These are phyloP conservation scores for Vidua chalybeata DNA, from an alignment of 2,113 vertebrate species.

Conservation along the genomic window DNA sequence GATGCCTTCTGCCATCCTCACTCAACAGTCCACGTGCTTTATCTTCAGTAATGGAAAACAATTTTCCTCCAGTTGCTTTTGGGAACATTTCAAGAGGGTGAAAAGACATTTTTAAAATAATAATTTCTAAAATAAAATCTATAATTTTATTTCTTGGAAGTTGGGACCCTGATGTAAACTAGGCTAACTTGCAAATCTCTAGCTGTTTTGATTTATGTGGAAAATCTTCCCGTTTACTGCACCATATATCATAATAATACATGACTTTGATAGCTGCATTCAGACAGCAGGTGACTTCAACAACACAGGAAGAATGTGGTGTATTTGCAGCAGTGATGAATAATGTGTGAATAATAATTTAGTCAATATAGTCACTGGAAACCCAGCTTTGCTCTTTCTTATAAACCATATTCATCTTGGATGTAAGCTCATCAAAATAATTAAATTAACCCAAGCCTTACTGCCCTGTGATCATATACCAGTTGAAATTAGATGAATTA, in stretches of 20 bases:
- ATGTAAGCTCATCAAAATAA: background rate
- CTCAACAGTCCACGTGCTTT: background rate
- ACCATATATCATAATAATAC: background rate
- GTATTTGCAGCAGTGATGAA: background rate
- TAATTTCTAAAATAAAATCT: background rate
- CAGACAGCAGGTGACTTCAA: conserved; percentile 1
- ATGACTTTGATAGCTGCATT: background rate
- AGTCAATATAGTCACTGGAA: background rate
- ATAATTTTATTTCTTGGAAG: conserved; percentile 14
- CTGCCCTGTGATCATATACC: background rate
- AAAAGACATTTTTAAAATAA: background rate
- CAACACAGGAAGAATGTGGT: background rate
- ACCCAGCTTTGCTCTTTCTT: background rate
- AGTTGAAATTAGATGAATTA: background rate
- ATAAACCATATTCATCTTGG: background rate
- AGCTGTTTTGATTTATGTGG: conserved; percentile 29
- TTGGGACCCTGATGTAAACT: background rate
- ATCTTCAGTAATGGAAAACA: background rate
- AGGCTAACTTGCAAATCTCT: background rate
- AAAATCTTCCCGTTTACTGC: background rate
- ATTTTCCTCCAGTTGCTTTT: conserved; percentile 14
- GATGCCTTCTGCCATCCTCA: background rate
- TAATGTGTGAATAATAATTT: background rate
- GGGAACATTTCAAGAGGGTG: background rate
- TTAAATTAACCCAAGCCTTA: background rate